Evolutionary conservation across 2,113 vertebrate genomes (phyloP).

Genomic region (Sphaerodactylus townsendi): DNA sequence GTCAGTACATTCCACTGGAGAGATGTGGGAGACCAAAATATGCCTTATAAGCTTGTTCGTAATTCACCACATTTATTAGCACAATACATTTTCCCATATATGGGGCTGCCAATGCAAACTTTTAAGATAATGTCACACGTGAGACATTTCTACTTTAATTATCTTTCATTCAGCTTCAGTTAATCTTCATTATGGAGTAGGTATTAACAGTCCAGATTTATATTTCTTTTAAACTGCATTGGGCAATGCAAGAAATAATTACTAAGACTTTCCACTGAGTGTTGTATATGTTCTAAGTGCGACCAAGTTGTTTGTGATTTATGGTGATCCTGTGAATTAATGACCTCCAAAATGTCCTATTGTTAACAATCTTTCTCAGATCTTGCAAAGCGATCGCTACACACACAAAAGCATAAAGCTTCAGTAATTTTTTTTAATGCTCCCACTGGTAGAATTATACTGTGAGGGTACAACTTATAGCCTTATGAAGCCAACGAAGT

Average conservation of each 20-base stretch:
- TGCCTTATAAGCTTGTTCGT: not conserved
- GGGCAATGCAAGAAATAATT: not conserved
- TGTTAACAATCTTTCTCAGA: too few species aligned
- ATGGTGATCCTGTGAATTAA: too few species aligned
- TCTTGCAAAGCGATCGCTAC: not conserved
- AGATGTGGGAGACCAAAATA: not conserved
- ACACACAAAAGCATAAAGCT: not conserved
- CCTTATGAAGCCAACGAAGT: too few species aligned
- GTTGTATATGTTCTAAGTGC: too few species aligned
- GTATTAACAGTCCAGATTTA: not conserved
- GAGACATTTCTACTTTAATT: not conserved
- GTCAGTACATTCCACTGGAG: not conserved
- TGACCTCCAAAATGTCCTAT: too few species aligned
- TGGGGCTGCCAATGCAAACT: too few species aligned
- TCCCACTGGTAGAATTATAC: too few species aligned
- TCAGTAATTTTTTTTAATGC: not conserved
- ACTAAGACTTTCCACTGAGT: not conserved
- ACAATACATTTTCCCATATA: not conserved
- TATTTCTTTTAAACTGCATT: not conserved
- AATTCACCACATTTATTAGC: not conserved
- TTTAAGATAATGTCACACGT: not conserved
- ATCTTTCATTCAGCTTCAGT: too few species aligned
- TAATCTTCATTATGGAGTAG: not conserved
- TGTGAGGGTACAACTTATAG: too few species aligned
- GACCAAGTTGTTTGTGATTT: too few species aligned